Conservation (phyloP, 1,140 invertebrate species). For the Macrobrachium nipponense region DNA sequence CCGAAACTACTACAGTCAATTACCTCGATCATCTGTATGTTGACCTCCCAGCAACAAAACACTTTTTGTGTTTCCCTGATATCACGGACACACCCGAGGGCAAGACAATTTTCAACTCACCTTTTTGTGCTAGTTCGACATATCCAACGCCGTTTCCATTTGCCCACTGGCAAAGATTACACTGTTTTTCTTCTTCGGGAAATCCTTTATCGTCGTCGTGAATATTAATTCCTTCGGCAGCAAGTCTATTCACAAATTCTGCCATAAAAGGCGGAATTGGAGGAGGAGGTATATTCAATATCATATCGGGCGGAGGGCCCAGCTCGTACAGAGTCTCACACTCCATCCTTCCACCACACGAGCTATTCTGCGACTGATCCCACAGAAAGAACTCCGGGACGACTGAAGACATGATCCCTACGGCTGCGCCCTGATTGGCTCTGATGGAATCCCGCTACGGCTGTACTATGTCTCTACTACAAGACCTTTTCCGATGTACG, state of each 20-base stretch:
- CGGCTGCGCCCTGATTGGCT: conserved; percentile 50
- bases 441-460: conserved; percentile 26
- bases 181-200: conserved; percentile 44
- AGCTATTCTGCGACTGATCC: conserved; percentile 59
- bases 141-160: conserved; percentile 75
- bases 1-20: no score
- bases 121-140: conserved; percentile 80
- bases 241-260: conserved; percentile 59
- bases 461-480: conserved; percentile 7
- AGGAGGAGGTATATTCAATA: conserved; percentile 83
- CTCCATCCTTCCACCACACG: conserved; percentile 63
- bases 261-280: conserved; percentile 80
- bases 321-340: conserved; percentile 69
- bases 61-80: not conserved
- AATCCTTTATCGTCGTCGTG: conserved; percentile 11
- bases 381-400: conserved; percentile 57
- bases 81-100: not conserved
- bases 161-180: conserved; percentile 71
- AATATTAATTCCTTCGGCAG: conserved; percentile 56
- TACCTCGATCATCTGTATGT: no score
- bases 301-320: conserved; percentile 83
- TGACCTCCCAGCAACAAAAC: not conserved
- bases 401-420: conserved; percentile 55
- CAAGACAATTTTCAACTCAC: conserved; percentile 67
- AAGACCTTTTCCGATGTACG: conserved; percentile 34